A percentile compares a stretch with the other conserved stretches of the same genome.
Conservation (phyloP, 2,888 invertebrate genomes). For the Miltochrista miniata region DNA sequence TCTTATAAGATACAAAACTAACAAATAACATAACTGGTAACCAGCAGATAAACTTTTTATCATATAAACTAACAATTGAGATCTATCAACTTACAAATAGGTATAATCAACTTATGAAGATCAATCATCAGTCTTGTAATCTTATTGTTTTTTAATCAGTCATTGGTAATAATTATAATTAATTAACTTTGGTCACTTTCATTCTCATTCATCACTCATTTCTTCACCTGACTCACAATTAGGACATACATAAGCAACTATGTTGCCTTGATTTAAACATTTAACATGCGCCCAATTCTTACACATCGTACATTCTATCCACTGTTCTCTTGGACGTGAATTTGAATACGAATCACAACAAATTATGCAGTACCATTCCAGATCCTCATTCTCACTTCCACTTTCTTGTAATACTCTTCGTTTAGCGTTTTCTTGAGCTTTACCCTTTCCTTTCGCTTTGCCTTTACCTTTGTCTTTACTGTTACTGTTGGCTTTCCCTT, state of each 20-base stretch:
- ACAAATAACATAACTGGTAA: too few species aligned
- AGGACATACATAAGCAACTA: not conserved
- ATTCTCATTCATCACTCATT: too few species aligned
- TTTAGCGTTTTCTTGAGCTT: not conserved
- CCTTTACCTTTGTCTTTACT: not conserved
- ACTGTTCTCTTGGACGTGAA: not conserved
- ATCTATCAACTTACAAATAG: too few species aligned
- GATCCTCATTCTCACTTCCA: not conserved
- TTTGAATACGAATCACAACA: not conserved
- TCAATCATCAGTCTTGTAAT: too few species aligned
- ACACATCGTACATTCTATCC: not conserved
- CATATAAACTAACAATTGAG: too few species aligned
- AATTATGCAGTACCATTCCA: not conserved
- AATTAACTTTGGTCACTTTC: too few species aligned
- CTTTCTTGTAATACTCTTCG: not conserved
- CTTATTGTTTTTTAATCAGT: too few species aligned
- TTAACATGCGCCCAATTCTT: not conserved
- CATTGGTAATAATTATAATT: too few species aligned
- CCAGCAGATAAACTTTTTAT: too few species aligned
- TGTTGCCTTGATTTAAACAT: not conserved
- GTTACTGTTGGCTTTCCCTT: not conserved
- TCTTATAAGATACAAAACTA: too few species aligned
- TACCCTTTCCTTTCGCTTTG: not conserved
- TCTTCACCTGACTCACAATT: not conserved
- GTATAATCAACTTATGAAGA: too few species aligned